These are phyloP conservation scores for Manduca sexta DNA, from an alignment of 1,140 invertebrate genomes.

Conservation along the genomic window DNA sequence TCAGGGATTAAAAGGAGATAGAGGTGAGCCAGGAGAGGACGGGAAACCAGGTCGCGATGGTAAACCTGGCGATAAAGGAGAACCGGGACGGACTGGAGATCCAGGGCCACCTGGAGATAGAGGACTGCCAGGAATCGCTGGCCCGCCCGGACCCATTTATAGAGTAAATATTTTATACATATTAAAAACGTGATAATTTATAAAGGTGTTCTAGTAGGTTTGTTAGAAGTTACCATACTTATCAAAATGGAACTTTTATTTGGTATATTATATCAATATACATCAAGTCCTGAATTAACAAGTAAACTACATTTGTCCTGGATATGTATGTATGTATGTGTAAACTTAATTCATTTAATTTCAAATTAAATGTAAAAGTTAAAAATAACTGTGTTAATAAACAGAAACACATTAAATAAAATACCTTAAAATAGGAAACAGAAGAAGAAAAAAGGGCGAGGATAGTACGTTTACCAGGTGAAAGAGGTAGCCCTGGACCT, in stretches of 20 bases:
- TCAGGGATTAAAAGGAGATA: conserved; percentile 26
- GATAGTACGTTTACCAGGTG: conserved; percentile 13
- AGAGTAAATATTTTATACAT: too few relatives aligned
- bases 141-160: conserved; percentile 14
- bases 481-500: conserved; percentile 20
- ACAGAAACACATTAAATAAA: conserved; percentile 6
- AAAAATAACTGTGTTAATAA: neutral
- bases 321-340: too few relatives aligned
- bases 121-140: conserved; percentile 16
- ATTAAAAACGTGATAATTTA: too few relatives aligned
- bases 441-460: conserved; percentile 8
- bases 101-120: conserved; percentile 8
- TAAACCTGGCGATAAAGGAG: conserved; percentile 10
- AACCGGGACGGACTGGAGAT: conserved; percentile 5
- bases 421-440: conserved; percentile 17
- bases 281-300: neutral
- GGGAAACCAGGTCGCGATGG: conserved; percentile 17
- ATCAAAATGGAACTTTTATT: too few relatives aligned
- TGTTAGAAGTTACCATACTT: too few relatives aligned
- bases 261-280: neutral
- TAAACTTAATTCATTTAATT: too few relatives aligned
- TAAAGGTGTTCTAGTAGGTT: too few relatives aligned
- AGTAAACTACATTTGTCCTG: too few relatives aligned
- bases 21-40: conserved; percentile 26
- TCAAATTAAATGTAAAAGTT: neutral